Percentiles rank a stretch among this genome's conserved stretches.
These are phyloP conservation scores for Apoda limacodes DNA, from an alignment of 2,888 invertebrate species.

Conservation along the genomic window DNA sequence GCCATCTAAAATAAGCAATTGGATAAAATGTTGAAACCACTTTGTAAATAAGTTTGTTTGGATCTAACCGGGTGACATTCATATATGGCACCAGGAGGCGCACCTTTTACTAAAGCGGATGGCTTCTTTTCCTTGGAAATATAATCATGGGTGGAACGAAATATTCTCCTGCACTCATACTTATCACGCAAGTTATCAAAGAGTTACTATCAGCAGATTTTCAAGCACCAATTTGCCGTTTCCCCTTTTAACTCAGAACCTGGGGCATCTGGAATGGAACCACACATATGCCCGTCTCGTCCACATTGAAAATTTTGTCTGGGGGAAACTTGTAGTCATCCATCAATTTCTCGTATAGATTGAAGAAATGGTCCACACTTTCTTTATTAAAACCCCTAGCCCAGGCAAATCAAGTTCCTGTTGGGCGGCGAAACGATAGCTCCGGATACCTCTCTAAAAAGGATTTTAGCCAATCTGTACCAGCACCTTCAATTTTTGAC, in stretches of 20 bases:
- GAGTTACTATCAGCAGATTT: conserved; percentile 27
- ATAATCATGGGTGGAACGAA: conserved; percentile 15
- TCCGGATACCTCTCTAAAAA: conserved; percentile 1
- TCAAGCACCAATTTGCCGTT: conserved; percentile 25
- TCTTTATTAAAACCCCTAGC: conserved; percentile 8
- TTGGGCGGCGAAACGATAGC: neutral
- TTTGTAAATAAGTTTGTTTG: conserved; percentile 14
- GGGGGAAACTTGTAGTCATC: conserved; percentile 8
- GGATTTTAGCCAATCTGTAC: conserved; percentile 1
- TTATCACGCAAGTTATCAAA: conserved; percentile 15
- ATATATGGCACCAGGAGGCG: conserved; percentile 12
- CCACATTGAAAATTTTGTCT: conserved; percentile 25
- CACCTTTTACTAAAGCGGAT: conserved; percentile 11
- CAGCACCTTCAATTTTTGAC: neutral
- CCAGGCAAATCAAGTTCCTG: conserved; percentile 3
- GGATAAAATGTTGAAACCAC: conserved; percentile 37
- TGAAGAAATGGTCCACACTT: conserved; percentile 6
- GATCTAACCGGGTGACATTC: conserved; percentile 16
- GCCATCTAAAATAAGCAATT: conserved; percentile 12
- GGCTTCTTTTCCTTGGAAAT: conserved; percentile 12
- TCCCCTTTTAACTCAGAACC: conserved; percentile 25
- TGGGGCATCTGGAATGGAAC: conserved; percentile 24
- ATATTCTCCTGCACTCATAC: conserved; percentile 14
- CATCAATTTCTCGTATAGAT: conserved; percentile 7
- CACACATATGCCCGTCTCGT: conserved; percentile 28